Evolutionary conservation across 2,113 vertebrate species (phyloP).

Genomic region (Lepus americanus): DNA sequence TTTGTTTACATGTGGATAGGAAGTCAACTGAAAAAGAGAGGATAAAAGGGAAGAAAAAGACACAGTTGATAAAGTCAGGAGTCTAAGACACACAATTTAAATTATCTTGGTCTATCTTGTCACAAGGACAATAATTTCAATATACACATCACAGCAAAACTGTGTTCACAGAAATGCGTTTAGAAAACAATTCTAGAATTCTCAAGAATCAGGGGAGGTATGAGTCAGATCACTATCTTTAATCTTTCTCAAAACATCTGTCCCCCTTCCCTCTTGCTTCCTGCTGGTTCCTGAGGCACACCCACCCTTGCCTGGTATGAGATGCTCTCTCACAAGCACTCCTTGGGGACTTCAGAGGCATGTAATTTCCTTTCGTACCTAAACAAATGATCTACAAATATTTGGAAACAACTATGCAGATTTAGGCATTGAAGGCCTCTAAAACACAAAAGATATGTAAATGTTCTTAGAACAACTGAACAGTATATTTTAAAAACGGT

Average conservation of each 20-base stretch:
- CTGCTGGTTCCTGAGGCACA: not conserved
- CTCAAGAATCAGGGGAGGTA: not conserved
- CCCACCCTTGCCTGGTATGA: not conserved
- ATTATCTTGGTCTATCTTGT: no score
- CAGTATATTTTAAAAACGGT: not conserved
- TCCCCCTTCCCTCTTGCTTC: not conserved
- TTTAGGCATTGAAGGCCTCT: not conserved
- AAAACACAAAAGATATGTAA: not conserved
- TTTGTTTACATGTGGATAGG: not conserved
- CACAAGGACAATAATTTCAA: no score
- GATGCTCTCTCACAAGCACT: not conserved
- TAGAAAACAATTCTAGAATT: not conserved
- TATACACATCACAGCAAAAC: no score
- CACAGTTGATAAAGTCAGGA: not conserved
- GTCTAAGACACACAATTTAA: not conserved
- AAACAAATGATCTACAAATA: conserved; percentile 11
- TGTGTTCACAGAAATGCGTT: no score
- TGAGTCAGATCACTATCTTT: not conserved
- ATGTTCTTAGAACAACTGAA: not conserved
- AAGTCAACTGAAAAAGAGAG: not conserved
- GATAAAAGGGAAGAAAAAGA: not conserved
- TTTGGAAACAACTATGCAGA: not conserved
- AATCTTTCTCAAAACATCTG: not conserved
- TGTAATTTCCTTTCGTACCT: not conserved
- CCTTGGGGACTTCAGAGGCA: not conserved